A percentile compares a stretch with the other conserved stretches of the same genome.
phyloP scores from a whole-genome alignment of 2,113 vertebrate genomes.

The Otus sunia region DNA sequence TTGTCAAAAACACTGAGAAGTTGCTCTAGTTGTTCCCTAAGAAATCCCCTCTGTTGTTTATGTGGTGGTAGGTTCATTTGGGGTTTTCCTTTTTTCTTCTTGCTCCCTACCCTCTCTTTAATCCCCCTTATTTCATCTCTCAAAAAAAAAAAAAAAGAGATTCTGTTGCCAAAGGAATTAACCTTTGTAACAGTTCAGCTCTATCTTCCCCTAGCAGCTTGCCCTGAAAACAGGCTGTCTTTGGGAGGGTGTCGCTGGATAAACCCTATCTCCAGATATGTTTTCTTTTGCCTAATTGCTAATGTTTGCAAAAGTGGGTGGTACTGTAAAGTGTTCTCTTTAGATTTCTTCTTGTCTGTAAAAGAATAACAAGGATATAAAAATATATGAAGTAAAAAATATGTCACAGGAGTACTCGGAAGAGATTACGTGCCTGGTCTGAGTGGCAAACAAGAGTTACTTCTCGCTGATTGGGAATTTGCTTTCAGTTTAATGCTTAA shows the following conservation, averaged over 20 bases:
- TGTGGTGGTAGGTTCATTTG: neutral
- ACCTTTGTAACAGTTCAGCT: neutral
- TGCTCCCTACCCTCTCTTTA: neutral
- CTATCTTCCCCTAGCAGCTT: neutral
- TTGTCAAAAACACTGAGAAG: neutral
- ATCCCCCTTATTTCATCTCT: neutral
- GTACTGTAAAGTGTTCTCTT: neutral
- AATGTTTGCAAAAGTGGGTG: rapidly evolving
- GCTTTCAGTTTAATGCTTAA: neutral
- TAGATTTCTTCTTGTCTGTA: neutral
- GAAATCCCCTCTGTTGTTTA: neutral
- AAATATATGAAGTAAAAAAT: neutral
- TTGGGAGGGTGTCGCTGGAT: neutral
- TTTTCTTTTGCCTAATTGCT: neutral
- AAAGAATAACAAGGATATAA: neutral
- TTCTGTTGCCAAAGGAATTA: neutral
- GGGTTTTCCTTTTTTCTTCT: neutral
- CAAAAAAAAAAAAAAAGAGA: neutral
- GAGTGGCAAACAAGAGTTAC: neutral
- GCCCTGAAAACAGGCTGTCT: neutral
- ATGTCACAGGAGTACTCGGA: neutral
- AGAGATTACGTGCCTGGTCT: neutral
- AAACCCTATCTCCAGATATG: rapidly evolving
- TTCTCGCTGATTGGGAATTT: neutral
- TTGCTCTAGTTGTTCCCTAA: neutral